Evolutionary conservation across 1,140 invertebrate species (phyloP), one percentile per base, ranked within the genome.

Genomic region (Acromyrmex heyeri): DNA sequence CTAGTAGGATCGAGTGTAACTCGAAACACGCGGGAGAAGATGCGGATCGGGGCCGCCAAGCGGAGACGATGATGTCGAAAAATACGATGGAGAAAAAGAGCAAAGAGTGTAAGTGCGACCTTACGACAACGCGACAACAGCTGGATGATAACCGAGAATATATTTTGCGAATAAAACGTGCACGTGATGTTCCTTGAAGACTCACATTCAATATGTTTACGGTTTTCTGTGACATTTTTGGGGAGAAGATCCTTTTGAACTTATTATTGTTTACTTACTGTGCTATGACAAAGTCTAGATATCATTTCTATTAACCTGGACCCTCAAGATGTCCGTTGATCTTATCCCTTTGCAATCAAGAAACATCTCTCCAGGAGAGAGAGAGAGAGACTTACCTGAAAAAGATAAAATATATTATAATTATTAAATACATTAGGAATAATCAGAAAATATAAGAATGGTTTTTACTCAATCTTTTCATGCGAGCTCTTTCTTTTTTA

Each of bases 351-450:
- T 24, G 34, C n/a, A 61, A 34, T 53, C 16, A 55, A 44, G 6
- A 12, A 69, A 44, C 27, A 24, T 21, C 57, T 50, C n/a, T 18
- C 7, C 30, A 62, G 14, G n/a, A 24, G 24, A 24, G 24, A 30
- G 27, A 21, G 21, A 24, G 24, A 24, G 0, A 30, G 27, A 21
- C 85, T 90, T 85, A 90, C 88, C 88, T 90, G 87, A 24, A 90
- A 90, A 76, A 85, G 1, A 85, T 50, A 64, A 57, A 59, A 57
- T 67, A 78, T 55, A 62, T 64, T 55, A 76, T 64, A 24, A n/a
- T 76, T 76, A 76, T 21, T 61, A 73, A 48, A 61, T n/a, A n/a
- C 3, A 59, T 57, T 38, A 38, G 7, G 21, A 21, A 72, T 24
- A 70, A n/a, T 70, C 53, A 21, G 57, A n/a, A 27, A 57, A 57